phyloP scores from a whole-genome alignment of 2,113 vertebrate genomes.

The Tylochromis polylepis region DNA sequence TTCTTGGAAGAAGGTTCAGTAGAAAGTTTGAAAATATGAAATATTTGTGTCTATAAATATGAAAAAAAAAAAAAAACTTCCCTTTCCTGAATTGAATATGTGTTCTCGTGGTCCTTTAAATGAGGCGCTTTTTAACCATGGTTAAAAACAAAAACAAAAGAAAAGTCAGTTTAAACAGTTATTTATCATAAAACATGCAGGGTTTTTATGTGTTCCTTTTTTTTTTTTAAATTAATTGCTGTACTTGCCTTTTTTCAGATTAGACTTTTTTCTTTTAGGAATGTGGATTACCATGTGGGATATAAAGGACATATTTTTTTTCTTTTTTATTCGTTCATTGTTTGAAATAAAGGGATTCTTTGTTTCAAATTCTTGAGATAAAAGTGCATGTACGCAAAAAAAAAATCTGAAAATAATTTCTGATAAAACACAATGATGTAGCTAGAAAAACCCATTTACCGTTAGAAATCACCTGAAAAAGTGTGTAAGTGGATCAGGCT shows the following conservation, averaged over 20 bases:
- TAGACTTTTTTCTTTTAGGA: not conserved
- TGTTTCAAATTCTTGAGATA: not conserved
- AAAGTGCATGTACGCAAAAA: not conserved
- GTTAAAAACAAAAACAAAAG: not conserved
- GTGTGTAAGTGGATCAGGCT: not conserved
- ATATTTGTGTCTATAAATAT: not conserved
- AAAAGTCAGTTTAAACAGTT: not conserved
- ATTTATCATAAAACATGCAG: not conserved
- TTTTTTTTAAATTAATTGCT: not conserved
- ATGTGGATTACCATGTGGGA: fast-evolving
- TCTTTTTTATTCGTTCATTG: not conserved
- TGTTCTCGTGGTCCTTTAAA: not conserved
- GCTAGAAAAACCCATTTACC: not conserved
- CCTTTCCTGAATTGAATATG: no score
- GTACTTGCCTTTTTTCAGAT: not conserved
- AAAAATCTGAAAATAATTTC: fast-evolving
- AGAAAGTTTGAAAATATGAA: not conserved
- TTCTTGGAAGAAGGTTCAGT: not conserved
- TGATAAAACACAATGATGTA: not conserved
- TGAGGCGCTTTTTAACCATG: fast-evolving
- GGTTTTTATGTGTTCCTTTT: not conserved
- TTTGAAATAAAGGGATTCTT: not conserved
- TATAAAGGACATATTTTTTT: not conserved
- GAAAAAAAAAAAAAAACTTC: not conserved
- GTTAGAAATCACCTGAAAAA: not conserved